Conservation (phyloP, 2,113 vertebrate genomes). For the Pteruthius melanotis region DNA sequence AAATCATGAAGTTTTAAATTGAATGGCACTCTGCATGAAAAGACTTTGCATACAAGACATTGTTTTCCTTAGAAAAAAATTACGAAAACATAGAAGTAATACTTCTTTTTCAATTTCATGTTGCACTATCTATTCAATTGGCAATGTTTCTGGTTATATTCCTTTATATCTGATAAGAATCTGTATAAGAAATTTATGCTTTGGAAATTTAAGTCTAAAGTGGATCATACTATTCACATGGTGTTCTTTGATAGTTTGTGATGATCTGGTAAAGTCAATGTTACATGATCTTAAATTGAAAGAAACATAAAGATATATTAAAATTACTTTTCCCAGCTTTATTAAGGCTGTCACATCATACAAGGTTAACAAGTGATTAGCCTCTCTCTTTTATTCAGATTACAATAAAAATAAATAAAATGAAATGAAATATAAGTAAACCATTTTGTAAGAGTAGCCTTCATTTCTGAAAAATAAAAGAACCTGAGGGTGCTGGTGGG, state of each 20-base stretch:
- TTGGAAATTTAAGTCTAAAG: neutral
- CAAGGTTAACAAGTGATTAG: neutral
- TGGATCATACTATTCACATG: neutral
- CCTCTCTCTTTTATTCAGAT: neutral
- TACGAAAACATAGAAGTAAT: neutral
- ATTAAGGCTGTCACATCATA: neutral
- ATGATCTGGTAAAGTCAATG: neutral
- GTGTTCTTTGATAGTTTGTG: neutral
- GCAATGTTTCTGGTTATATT: neutral
- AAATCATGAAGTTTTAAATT: neutral
- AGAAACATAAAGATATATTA: neutral
- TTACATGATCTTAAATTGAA: neutral
- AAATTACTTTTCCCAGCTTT: neutral
- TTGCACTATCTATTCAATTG: neutral
- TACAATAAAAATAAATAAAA: neutral
- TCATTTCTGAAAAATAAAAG: neutral
- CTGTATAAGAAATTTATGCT: neutral
- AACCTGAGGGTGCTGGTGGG: rapidly evolving
- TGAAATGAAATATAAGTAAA: neutral
- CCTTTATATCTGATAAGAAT: neutral
- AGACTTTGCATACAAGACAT: neutral
- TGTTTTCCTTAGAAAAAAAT: neutral
- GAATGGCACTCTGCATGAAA: neutral
- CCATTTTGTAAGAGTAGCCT: neutral
- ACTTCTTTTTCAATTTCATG: neutral